These are phyloP conservation scores for Melangyna quadrimaculata DNA, from an alignment of 2,888 invertebrate species.

Conservation along the genomic window DNA sequence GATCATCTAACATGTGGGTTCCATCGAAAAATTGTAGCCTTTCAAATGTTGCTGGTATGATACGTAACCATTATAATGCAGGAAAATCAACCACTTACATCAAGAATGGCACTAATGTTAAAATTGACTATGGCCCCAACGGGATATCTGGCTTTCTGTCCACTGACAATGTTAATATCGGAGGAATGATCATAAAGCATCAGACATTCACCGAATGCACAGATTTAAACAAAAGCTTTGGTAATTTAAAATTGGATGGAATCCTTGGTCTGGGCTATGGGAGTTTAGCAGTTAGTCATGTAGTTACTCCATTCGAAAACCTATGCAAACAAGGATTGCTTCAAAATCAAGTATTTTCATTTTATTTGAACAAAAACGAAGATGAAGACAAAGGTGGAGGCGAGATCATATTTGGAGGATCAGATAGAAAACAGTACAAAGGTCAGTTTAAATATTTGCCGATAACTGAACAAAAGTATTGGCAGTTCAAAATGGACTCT, in stretches of 20 bases:
- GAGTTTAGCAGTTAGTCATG: constrained; percentile 94
- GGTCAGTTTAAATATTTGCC: constrained; percentile 94
- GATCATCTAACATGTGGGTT: constrained; percentile 99
- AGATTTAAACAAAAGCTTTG: constrained; percentile 93
- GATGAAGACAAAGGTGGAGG: constrained; percentile 89
- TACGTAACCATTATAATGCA: constrained; percentile 98
- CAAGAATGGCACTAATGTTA: constrained; percentile 94
- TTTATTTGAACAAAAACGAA: constrained; percentile 93
- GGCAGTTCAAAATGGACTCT: constrained; percentile 97
- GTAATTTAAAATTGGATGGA: constrained; percentile 99
- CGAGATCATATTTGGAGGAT: constrained; percentile 96
- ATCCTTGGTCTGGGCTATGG: constrained; percentile 97
- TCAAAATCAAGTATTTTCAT: constrained; percentile 91
- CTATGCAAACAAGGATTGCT: constrained; percentile 92
- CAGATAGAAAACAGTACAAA: constrained; percentile 93
- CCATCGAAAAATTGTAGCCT: constrained; percentile 96
- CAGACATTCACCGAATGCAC: constrained; percentile 98
- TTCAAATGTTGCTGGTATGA: constrained; percentile 94
- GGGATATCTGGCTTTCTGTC: constrained; percentile 98
- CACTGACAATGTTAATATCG: constrained; percentile 89
- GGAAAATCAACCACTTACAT: constrained; percentile 90
- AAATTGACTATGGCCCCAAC: constrained; percentile 93
- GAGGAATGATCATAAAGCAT: constrained; percentile 86
- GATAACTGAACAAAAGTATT: constrained; percentile 93
- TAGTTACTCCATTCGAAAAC: constrained; percentile 94